A percentile compares a stretch with the other conserved stretches of the same genome.
These are phyloP conservation scores for Caenorhabditis uteleia DNA, from an alignment of 2,888 invertebrate species.

Conservation along the genomic window DNA sequence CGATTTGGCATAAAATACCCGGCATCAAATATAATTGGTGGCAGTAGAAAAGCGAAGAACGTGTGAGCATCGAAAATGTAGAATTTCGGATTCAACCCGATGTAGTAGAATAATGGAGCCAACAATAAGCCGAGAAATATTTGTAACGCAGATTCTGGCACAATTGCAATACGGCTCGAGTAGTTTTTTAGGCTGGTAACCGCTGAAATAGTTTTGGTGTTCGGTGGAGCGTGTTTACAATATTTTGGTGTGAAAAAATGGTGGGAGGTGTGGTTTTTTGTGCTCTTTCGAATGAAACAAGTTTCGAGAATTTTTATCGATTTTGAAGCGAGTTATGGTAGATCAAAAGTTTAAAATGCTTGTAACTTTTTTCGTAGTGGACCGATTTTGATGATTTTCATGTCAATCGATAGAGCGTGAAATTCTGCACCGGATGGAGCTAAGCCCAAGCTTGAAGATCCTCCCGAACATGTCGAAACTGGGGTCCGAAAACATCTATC, in stretches of 20 bases:
- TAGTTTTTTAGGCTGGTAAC: slow-evolving; percentile 11
- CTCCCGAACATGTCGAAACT: too few species aligned
- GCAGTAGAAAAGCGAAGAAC: slow-evolving; percentile 96
- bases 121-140: slow-evolving; percentile 9
- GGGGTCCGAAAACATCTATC: too few species aligned
- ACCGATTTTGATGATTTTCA: slow-evolving; percentile 3
- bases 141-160: slow-evolving; percentile 21
- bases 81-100: background rate
- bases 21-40: slow-evolving; percentile 96
- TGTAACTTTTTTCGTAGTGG: background rate
- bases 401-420: too few species aligned
- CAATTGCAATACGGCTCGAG: background rate
- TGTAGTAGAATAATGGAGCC: background rate
- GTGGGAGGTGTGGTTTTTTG: too few species aligned
- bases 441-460: too few species aligned
- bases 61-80: slow-evolving; percentile 75
- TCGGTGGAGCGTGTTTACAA: too few species aligned
- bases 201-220: slow-evolving; percentile 3
- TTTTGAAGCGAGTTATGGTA: background rate
- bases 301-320: too few species aligned
- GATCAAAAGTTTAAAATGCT: too few species aligned
- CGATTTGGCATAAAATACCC: slow-evolving; percentile 98
- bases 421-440: too few species aligned
- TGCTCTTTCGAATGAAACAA: too few species aligned
- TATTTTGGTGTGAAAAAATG: too few species aligned